These are phyloP conservation scores for Tretioscincus oriximinensis DNA, from an alignment of 2,113 vertebrate species.

Conservation along the genomic window DNA sequence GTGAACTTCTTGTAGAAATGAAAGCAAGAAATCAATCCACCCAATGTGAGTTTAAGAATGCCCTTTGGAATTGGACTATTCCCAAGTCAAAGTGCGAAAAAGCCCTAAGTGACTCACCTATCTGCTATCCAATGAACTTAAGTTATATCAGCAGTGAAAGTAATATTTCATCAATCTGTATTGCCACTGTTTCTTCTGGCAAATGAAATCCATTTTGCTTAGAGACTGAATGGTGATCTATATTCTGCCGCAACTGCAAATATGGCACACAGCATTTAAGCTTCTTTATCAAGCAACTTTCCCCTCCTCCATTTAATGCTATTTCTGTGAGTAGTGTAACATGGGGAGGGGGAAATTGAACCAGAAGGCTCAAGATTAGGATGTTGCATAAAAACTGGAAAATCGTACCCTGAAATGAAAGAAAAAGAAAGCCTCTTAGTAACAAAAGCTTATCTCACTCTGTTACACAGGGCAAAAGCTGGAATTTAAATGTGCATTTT, in stretches of 20 bases:
- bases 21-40: no score
- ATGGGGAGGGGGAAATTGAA: slow-evolving; percentile 44
- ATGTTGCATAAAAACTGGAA: slow-evolving; percentile 57
- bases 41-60: no score
- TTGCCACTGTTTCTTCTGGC: slow-evolving; percentile 57
- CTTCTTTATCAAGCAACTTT: slow-evolving; percentile 54
- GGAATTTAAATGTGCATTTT: slow-evolving; percentile 47
- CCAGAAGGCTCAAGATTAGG: slow-evolving; percentile 57
- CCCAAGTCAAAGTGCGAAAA: no score
- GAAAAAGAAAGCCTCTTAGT: slow-evolving; percentile 61
- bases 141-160: slow-evolving; percentile 59
- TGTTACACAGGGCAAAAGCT: slow-evolving; percentile 41
- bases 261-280: slow-evolving; percentile 41
- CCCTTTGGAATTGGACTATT: no score
- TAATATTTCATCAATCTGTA: slow-evolving; percentile 50
- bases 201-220: slow-evolving; percentile 60
- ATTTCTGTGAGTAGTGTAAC: slow-evolving; percentile 59
- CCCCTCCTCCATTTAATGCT: slow-evolving; percentile 42
- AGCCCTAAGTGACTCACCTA: slow-evolving; percentile 49
- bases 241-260: slow-evolving; percentile 11
- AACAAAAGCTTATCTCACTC: slow-evolving; percentile 59
- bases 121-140: slow-evolving; percentile 55
- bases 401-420: slow-evolving; percentile 52
- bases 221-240: slow-evolving; percentile 49
- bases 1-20: no score